Percentiles rank a stretch among this genome's conserved stretches.
phyloP scores from a whole-genome alignment of 2,797 vertebrate species.

The Micrastur ruficollis region DNA sequence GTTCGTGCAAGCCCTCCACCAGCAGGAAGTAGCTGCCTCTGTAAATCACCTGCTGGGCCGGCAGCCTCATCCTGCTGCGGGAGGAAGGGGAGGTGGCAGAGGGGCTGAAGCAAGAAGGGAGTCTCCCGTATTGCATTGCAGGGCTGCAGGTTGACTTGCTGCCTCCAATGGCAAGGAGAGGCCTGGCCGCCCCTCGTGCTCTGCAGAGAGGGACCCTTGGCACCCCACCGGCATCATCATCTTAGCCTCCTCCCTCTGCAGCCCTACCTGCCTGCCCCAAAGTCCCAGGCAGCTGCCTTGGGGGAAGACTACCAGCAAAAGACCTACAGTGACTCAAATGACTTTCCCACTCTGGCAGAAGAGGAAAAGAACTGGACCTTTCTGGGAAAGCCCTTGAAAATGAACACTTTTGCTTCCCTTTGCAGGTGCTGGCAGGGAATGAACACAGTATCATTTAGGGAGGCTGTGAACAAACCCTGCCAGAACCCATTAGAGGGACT shows the following conservation, averaged over 20 bases:
- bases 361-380: neutral
- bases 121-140: rapidly evolving
- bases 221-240: neutral
- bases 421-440: neutral
- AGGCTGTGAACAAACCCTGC: neutral
- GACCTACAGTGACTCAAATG: neutral
- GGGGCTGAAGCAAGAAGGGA: neutral
- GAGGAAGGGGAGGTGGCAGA: neutral
- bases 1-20: rapidly evolving
- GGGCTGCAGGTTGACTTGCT: neutral
- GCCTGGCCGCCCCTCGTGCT: rapidly evolving
- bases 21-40: neutral
- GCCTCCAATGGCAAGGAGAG: neutral
- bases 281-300: neutral
- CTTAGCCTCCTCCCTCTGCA: neutral
- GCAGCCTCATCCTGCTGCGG: rapidly evolving
- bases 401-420: neutral
- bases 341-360: neutral
- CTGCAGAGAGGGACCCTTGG: neutral
- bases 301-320: neutral
- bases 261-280: rapidly evolving
- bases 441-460: neutral
- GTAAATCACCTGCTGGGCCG: neutral
- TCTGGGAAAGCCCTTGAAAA: neutral
- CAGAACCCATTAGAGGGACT: neutral